Evolutionary conservation across 2,113 vertebrate species (phyloP), one percentile per base, ranked within the genome.

Genomic region (Myiopsitta monachus): DNA sequence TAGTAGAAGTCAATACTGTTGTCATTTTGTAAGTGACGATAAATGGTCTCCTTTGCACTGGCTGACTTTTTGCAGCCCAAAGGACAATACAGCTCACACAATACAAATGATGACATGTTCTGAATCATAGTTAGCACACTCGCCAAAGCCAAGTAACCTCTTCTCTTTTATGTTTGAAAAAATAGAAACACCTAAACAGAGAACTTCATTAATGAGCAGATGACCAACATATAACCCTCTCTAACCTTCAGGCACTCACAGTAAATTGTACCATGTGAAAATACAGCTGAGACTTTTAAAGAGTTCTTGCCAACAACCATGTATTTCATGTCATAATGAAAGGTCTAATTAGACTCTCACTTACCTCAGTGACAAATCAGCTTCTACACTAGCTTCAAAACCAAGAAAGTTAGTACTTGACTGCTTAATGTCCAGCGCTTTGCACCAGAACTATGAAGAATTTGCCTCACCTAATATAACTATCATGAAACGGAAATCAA

Each of bases 101-200:
- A 51, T 39, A n/a, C 3, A 64, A 47, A 77, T 4, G 0, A 52
- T 43, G 0, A 77, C 14, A n/a, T n/a, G 3, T 67, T 87, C 8
- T 69, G 27, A 41, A n/a, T 68, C 33, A 68, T 27, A 83, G 4
- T 39, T 61, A 79, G 6, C 4, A 79, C 11, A 39, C 22, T 44
- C 26, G 18, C 18, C 22, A 76, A 85, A 88, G 51, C 6, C 5
- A n/a, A 85, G 18, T 14, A 33, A 51, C 5, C 4, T 67, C 6
- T 80, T 76, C 15, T 88, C 6, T 68, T 68, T 73, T 52, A 44
- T 12, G 11, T 83, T 51, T 64, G 49, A 27, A 30, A 84, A 78
- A 83, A 41, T 17, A 78, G 14, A 63, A 70, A 74, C 44, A 49
- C 5, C 6, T 47, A 61, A 31, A 27, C 10, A 66, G 7, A 54